These are phyloP conservation scores for Pygoscelis antarcticus DNA, from an alignment of 2,113 vertebrate genomes.

Conservation along the genomic window DNA sequence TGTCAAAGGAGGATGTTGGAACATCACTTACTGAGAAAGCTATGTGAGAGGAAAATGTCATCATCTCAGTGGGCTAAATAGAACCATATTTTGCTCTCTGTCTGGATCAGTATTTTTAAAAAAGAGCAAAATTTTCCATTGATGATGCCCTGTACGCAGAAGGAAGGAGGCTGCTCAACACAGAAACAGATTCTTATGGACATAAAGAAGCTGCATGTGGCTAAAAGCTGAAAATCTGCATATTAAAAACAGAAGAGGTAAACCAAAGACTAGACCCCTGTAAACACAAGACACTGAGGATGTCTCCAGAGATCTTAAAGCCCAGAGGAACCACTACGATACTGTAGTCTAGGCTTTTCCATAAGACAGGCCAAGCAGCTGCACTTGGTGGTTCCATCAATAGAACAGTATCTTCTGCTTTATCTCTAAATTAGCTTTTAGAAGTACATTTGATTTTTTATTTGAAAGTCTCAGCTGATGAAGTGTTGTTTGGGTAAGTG, in stretches of 20 bases:
- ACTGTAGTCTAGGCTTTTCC: neutral
- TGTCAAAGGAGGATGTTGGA: slow-evolving; percentile 10
- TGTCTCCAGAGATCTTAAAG: neutral
- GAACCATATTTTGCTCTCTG: slow-evolving; percentile 31
- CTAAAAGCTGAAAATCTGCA: slow-evolving; percentile 36
- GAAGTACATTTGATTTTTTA: neutral
- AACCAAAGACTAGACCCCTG: neutral
- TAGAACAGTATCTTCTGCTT: neutral
- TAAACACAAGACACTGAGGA: neutral
- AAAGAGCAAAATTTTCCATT: slow-evolving; percentile 48
- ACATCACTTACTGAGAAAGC: slow-evolving; percentile 46
- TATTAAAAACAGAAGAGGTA: neutral
- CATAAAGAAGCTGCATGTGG: neutral
- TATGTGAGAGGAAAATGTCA: slow-evolving; percentile 19
- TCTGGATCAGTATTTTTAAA: slow-evolving; percentile 22
- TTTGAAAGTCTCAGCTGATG: neutral
- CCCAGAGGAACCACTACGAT: neutral
- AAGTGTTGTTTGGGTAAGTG: neutral
- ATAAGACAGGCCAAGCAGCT: neutral
- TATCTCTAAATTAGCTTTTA: neutral
- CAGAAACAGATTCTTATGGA: neutral
- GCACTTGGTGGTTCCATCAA: neutral
- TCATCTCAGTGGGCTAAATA: slow-evolving; percentile 34
- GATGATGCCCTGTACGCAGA: neutral
- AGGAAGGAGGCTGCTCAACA: slow-evolving; percentile 20